These are phyloP conservation scores for Scaptomyza graminum DNA, from an alignment of 1,140 invertebrate genomes.

Conservation along the genomic window DNA sequence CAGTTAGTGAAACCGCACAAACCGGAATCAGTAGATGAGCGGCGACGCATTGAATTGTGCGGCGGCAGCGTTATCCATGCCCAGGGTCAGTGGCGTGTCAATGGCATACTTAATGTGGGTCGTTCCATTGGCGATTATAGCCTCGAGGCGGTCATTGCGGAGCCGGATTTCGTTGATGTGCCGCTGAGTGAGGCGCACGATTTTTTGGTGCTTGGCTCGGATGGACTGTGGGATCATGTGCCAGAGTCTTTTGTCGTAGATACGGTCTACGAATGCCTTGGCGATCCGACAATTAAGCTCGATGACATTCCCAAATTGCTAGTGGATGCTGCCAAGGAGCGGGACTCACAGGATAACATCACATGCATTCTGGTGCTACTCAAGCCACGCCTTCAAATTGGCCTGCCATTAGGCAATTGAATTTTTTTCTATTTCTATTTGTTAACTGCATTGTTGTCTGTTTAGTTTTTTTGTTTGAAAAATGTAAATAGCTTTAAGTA, in stretches of 20 bases:
- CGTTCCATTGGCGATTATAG: slow-evolving; percentile 80
- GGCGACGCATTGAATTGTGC: slow-evolving; percentile 62
- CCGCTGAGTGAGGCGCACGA: slow-evolving; percentile 91
- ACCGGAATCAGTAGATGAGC: slow-evolving; percentile 85
- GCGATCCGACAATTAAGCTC: slow-evolving; percentile 52
- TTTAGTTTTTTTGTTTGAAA: slow-evolving; percentile 3
- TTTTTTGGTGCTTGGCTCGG: slow-evolving; percentile 95
- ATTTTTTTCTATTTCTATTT: slow-evolving; percentile 29
- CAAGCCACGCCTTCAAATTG: slow-evolving; percentile 65
- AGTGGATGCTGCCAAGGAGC: slow-evolving; percentile 73
- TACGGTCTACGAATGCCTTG: slow-evolving; percentile 84
- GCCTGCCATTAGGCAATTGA: slow-evolving; percentile 18
- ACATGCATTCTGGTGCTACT: slow-evolving; percentile 73
- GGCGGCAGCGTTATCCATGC: slow-evolving; percentile 73
- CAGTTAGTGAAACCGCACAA: slow-evolving; percentile 94
- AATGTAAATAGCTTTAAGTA: slow-evolving; percentile 41
- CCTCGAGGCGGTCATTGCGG: slow-evolving; percentile 89
- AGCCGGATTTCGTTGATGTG: slow-evolving; percentile 92
- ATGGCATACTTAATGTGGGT: slow-evolving; percentile 79
- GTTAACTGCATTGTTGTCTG: slow-evolving; percentile 49
- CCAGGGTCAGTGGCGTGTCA: slow-evolving; percentile 79
- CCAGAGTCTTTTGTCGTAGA: slow-evolving; percentile 85
- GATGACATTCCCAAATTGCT: slow-evolving; percentile 77
- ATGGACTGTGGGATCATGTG: slow-evolving; percentile 96
- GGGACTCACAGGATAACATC: slow-evolving; percentile 78